Conservation (phyloP, 1,140 invertebrate species). For the Sitophilus oryzae region DNA sequence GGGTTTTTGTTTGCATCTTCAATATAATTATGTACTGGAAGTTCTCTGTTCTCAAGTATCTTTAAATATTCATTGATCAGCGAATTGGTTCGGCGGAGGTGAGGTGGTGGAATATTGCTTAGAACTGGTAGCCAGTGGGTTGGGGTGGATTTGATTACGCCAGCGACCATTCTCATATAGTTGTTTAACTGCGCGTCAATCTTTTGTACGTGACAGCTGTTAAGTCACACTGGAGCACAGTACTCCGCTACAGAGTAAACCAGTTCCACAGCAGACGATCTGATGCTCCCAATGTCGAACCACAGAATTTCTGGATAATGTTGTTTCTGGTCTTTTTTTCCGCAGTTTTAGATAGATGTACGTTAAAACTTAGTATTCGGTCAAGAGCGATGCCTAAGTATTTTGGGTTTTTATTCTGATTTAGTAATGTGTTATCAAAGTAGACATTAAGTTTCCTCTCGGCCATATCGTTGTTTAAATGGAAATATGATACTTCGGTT, state of each 20-base stretch:
- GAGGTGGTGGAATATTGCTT: conserved; percentile 16
- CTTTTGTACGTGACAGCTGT: not conserved
- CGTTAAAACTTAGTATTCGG: not conserved
- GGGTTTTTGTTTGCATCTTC: too few relatives aligned
- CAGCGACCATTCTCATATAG: conserved; percentile 13
- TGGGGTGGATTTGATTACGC: conserved; percentile 11
- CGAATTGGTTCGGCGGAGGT: conserved; percentile 1
- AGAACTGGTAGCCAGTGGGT: conserved; percentile 11
- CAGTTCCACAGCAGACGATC: not conserved
- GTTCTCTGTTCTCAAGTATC: conserved; percentile 10
- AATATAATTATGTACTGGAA: conserved; percentile 10
- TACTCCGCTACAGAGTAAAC: too few relatives aligned
- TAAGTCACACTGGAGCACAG: too few relatives aligned
- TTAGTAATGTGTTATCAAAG: conserved; percentile 7
- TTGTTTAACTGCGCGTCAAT: not conserved
- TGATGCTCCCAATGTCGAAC: conserved; percentile 2
- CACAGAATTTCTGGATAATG: too few relatives aligned
- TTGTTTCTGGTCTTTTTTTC: conserved; percentile 11
- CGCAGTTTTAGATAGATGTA: too few relatives aligned
- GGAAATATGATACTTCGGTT: not conserved
- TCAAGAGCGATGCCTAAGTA: not conserved
- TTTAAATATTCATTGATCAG: conserved; percentile 8
- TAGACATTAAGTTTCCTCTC: conserved; percentile 6
- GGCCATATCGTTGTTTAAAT: conserved; percentile 9
- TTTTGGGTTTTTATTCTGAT: not conserved